Evolutionary conservation across 2,113 vertebrate species (phyloP).

Genomic region (Albula goreensis): DNA sequence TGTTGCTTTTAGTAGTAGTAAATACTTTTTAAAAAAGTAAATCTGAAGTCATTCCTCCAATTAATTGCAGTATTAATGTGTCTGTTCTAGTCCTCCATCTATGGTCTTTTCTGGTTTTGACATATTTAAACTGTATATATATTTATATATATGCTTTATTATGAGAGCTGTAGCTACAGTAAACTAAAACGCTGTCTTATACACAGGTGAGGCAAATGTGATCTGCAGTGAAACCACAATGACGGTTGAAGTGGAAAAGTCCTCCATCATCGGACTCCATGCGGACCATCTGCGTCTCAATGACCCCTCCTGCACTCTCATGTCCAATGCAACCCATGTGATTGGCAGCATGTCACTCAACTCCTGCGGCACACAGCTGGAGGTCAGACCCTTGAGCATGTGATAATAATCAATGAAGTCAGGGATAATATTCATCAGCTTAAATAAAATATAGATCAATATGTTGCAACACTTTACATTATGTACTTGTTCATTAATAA

Average conservation of each 20-base stretch:
- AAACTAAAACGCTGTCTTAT: neutral
- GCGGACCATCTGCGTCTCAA: constrained; percentile 53
- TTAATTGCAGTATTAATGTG: too few species aligned
- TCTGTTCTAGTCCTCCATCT: too few species aligned
- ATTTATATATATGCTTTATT: neutral
- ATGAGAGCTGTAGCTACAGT: too few species aligned
- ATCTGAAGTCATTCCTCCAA: too few species aligned
- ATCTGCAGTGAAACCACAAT: constrained; percentile 56
- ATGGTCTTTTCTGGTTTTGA: too few species aligned
- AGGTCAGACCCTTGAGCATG: constrained; percentile 44
- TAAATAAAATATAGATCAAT: too few species aligned
- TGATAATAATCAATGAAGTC: too few species aligned
- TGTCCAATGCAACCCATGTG: constrained; percentile 60
- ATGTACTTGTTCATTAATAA: too few species aligned
- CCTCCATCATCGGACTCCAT: constrained; percentile 36
- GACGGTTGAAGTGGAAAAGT: constrained; percentile 53
- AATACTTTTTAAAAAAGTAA: neutral
- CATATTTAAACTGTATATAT: neutral
- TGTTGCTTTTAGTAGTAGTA: neutral
- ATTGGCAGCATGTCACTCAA: constrained; percentile 58
- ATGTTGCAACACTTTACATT: too few species aligned
- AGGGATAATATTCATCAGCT: too few species aligned
- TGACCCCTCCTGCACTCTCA: constrained; percentile 56
- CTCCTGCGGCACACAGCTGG: neutral
- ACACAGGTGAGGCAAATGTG: constrained; percentile 45